phyloP scores from a whole-genome alignment of 2,113 vertebrate species.

The Athene cunicularia region DNA sequence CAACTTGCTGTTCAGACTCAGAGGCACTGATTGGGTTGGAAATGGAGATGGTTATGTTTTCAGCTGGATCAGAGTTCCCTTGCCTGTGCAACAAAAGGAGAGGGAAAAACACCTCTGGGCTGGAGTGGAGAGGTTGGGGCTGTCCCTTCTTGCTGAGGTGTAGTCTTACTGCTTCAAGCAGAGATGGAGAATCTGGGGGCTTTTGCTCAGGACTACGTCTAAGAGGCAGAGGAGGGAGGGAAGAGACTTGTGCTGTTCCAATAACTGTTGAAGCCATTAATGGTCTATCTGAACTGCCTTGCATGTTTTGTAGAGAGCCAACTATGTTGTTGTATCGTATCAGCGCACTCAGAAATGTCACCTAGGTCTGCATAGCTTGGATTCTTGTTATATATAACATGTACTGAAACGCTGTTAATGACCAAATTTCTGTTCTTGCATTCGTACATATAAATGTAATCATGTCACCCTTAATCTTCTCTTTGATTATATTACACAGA shows the following conservation, averaged over 20 bases:
- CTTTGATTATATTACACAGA: background rate
- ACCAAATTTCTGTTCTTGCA: background rate
- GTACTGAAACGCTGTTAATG: background rate
- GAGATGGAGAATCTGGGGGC: rapidly evolving
- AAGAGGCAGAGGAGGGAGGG: background rate
- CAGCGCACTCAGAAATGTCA: background rate
- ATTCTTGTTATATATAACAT: background rate
- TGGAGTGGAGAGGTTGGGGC: background rate
- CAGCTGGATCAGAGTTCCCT: background rate
- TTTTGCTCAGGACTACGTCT: background rate
- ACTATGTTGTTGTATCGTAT: background rate
- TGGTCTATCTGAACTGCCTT: background rate
- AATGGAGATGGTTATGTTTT: background rate
- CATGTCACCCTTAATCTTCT: background rate
- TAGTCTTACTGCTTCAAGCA: background rate
- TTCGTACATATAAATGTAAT: background rate
- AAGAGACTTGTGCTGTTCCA: background rate
- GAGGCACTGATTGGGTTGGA: background rate
- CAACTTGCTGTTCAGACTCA: background rate
- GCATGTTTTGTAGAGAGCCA: background rate
- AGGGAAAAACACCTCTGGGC: background rate
- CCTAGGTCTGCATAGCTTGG: background rate
- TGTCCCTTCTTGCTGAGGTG: background rate
- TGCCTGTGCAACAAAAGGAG: background rate
- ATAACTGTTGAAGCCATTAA: background rate